These are phyloP conservation scores for Lates calcarifer DNA, from an alignment of 2,113 vertebrate genomes.

Conservation along the genomic window DNA sequence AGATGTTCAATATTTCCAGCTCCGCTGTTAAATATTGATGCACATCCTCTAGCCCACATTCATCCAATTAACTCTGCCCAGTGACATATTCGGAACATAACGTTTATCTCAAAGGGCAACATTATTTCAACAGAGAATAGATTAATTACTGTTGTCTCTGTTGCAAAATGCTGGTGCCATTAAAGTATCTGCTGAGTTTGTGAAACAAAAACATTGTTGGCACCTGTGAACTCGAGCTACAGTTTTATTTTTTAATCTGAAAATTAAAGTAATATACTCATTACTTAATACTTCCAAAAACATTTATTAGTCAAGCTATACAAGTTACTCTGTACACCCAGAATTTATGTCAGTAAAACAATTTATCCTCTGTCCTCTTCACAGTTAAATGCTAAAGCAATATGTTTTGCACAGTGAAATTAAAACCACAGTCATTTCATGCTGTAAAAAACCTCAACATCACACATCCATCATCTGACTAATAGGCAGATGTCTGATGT, in stretches of 20 bases:
- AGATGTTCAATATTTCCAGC: neutral
- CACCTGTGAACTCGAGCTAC: neutral
- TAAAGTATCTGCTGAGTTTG: neutral
- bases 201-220: neutral
- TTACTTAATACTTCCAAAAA: neutral
- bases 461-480: slow-evolving; percentile 10
- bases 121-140: slow-evolving; percentile 14
- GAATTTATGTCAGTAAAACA: neutral
- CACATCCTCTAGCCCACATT: slow-evolving; percentile 6
- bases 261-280: neutral
- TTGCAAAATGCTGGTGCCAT: slow-evolving; percentile 3
- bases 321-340: neutral
- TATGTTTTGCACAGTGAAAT: neutral
- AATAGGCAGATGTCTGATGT: neutral
- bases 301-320: neutral
- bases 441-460: slow-evolving; percentile 17
- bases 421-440: neutral
- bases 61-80: slow-evolving; percentile 1
- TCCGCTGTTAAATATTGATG: slow-evolving; percentile 9
- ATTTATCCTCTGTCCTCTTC: neutral
- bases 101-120: slow-evolving; percentile 14
- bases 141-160: neutral
- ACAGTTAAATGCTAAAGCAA: slow-evolving; percentile 15
- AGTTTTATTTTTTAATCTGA: neutral
- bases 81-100: slow-evolving; percentile 1